These are phyloP conservation scores for Regulus satrapa DNA, from an alignment of 2,113 vertebrate genomes.

Conservation along the genomic window DNA sequence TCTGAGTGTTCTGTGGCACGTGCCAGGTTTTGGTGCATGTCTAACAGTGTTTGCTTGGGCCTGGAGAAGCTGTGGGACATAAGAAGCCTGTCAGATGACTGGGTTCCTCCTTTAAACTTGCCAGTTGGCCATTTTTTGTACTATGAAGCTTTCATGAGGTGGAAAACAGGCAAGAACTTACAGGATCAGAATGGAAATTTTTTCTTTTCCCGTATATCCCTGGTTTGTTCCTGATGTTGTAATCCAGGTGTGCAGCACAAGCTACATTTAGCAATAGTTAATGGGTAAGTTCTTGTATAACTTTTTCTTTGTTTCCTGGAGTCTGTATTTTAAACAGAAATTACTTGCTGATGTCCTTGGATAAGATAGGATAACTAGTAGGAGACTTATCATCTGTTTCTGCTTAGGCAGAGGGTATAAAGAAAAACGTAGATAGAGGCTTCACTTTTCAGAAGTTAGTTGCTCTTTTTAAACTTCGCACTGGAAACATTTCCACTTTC, in stretches of 20 bases:
- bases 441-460: neutral
- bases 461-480: neutral
- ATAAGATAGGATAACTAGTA: neutral
- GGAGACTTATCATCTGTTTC: neutral
- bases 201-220: neutral
- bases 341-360: neutral
- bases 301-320: neutral
- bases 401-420: neutral
- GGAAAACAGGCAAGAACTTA: neutral
- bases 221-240: neutral
- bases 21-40: neutral
- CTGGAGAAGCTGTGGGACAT: neutral
- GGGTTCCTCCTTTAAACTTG: constrained; percentile 15
- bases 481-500: neutral
- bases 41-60: neutral
- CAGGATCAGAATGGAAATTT: neutral
- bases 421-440: neutral
- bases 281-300: neutral
- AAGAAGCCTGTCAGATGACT: neutral
- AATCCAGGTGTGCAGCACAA: neutral
- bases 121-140: neutral
- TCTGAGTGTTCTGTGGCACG: neutral
- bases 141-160: neutral
- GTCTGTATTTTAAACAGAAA: neutral
- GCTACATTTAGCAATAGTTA: neutral